Conservation (phyloP, 2,888 invertebrate species). For the Orgyia antiqua region DNA sequence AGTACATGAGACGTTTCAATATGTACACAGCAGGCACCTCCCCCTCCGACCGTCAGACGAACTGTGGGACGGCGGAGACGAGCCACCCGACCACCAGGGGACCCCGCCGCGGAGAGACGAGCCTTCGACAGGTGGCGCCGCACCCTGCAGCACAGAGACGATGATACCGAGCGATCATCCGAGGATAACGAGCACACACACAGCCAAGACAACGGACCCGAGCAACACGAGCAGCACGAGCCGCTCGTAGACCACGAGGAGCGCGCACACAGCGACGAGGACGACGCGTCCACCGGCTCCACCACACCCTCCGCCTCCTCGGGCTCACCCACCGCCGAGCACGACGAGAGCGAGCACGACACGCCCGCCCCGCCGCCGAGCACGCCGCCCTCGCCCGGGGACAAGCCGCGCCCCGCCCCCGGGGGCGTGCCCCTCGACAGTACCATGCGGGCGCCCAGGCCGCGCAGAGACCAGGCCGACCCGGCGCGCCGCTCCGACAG, state of each 20-base stretch:
- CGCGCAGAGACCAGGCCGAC: too few species aligned
- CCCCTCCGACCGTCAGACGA: conserved; percentile 12
- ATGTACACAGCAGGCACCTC: conserved; percentile 9
- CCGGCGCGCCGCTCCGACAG: conserved; percentile 9
- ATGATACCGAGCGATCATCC: conserved; percentile 41
- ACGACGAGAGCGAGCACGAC: conserved; percentile 16
- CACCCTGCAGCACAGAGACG: conserved; percentile 41
- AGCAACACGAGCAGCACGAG: conserved; percentile 14
- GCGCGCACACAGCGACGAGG: conserved; percentile 30
- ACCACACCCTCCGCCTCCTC: conserved; percentile 35
- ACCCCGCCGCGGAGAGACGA: conserved; percentile 47
- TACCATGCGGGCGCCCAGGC: too few species aligned
- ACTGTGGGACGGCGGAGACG: conserved; percentile 31
- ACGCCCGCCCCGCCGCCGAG: neutral
- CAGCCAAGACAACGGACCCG: conserved; percentile 1
- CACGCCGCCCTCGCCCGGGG: neutral
- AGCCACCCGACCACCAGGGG: conserved; percentile 25
- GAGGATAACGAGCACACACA: conserved; percentile 35
- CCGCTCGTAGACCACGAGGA: conserved; percentile 31
- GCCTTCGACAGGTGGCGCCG: conserved; percentile 63
- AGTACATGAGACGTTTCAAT: neutral
- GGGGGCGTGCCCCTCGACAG: neutral
- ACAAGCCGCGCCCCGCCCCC: neutral
- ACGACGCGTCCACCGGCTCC: conserved; percentile 35
- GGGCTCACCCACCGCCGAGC: conserved; percentile 27